Base-by-base conservation (phyloP, 2,113 vertebrate species). In the Oreochromis aureus region DNA sequence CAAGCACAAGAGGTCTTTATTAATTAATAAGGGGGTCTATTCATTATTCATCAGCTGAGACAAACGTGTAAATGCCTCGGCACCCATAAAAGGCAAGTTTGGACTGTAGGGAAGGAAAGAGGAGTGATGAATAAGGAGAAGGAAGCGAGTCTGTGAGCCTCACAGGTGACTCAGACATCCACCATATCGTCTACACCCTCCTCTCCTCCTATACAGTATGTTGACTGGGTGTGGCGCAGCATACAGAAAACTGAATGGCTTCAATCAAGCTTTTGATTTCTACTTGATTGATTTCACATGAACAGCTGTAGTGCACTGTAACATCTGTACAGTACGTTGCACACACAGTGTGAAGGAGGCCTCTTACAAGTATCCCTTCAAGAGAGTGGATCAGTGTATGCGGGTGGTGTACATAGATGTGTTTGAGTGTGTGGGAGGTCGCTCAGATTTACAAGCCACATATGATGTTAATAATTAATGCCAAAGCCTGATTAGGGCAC, bases 1-100 rank as follows among this genome's bases (percentile, higher is more conserved):
- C 83, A 58, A 41, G 86, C 92, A 91, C 91, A 92, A 86, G 80
- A 86, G 90, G 73, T 94, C 69, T 81, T 96, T 92, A 95, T 88
- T 95, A 96, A 97, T 96, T 95, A 92, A 96, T 93, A 91, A 95
- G 81, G 30, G 8, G 32, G 19, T 22, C 85, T 79, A 81, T 96
- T 94, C 83, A 92, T 96, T 96, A 96, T 96, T 96, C 89, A 96
- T 95, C 89, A 94, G 91, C 66, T 6, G 76, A 92, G 92, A 94
- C 92, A 90, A 92, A 91, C 44, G 82, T 89, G 91, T 94, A 95
- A 96, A 95, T 90, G 93, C 91, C 91, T 94, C 83, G 81, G 93
- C 92, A 89, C 87, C 83, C 90, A 85, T 92, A 94, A 93, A 94
- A 91, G 63, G 85, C 12, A 73, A 89, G 58, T 59, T 86, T 89